phyloP scores from a whole-genome alignment of 2,797 vertebrate species.

The Fratercula arctica region DNA sequence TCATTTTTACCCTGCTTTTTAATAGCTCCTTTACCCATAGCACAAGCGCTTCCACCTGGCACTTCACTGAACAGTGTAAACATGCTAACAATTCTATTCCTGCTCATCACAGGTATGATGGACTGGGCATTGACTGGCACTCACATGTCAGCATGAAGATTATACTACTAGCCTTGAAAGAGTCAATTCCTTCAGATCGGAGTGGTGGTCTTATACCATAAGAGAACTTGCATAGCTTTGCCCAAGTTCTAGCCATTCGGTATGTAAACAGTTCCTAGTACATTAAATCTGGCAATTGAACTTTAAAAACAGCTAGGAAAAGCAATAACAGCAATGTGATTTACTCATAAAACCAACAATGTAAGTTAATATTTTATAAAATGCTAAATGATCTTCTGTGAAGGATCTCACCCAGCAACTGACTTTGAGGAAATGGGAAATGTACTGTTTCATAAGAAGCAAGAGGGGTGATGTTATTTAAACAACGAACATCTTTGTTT shows the following conservation, averaged over 20 bases:
- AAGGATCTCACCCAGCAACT: slow-evolving; percentile 23
- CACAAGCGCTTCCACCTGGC: neutral
- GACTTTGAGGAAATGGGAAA: slow-evolving; percentile 23
- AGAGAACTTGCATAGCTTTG: neutral
- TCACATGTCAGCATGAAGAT: neutral
- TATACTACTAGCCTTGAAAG: neutral
- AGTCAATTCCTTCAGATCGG: neutral
- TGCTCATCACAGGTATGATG: neutral
- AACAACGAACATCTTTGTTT: slow-evolving; percentile 50
- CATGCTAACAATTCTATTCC: neutral
- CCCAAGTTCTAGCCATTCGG: neutral
- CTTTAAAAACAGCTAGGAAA: neutral
- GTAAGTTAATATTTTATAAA: slow-evolving; percentile 10
- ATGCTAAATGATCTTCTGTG: neutral
- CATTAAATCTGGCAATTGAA: neutral
- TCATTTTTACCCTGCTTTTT: neutral
- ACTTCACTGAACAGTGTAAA: neutral
- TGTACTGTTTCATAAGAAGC: slow-evolving; percentile 44
- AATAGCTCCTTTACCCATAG: neutral
- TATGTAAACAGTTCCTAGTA: neutral
- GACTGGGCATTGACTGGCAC: neutral
- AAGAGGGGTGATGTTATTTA: slow-evolving; percentile 14
- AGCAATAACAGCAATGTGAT: neutral
- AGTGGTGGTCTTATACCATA: neutral
- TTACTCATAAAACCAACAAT: neutral